Evolutionary conservation across 2,113 vertebrate genomes (phyloP), one percentile per base, ranked within the genome.

Genomic region (Xiphias gladius): DNA sequence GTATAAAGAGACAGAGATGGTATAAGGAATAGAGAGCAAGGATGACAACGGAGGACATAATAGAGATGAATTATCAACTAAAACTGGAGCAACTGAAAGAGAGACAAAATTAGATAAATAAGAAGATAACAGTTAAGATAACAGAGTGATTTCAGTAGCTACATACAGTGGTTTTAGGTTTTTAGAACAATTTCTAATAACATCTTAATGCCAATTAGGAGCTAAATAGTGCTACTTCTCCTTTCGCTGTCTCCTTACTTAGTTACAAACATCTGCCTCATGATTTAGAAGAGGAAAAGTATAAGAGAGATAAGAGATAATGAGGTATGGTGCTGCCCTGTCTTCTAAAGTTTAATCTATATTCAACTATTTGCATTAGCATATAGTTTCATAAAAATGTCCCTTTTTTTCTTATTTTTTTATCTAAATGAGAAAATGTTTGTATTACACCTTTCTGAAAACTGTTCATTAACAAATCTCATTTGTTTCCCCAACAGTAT

Each of bases 51-150:
- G 19, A 54, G 28, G 32, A 79, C n/a, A 71, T 37, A 64, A 82
- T 16, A 30, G 43, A 73, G 63, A 71, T 59, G 43, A 78, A 84
- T 64, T 66, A 63, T 61, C 66, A 87, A 66, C n/a, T 66, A 32
- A 86, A 84, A 79, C 35, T 69, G 28, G 14, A 69, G 22, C 10
- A 7, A 66, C 63, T 65, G 24, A 74, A 59, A 78, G 17, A 58
- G 22, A 57, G n/a, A 13, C 11, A 13, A 26, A 57, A 24, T 14
- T 2, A 43, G 11, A 39, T 39, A 39, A 39, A 39, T 35, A 39
- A 10, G 9, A 39, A 7, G 7, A 20, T 4, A 17, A 24, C 6
- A n/a, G 6, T 24, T 57, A 11, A 74, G n/a, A 43, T 46, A 55
- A 41, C 24, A 59, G 30, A 76, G 43, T 5, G n/a, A 70, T 41